These are phyloP conservation scores for Mus pahari DNA, from an alignment of 2,113 vertebrate genomes.

Conservation along the genomic window DNA sequence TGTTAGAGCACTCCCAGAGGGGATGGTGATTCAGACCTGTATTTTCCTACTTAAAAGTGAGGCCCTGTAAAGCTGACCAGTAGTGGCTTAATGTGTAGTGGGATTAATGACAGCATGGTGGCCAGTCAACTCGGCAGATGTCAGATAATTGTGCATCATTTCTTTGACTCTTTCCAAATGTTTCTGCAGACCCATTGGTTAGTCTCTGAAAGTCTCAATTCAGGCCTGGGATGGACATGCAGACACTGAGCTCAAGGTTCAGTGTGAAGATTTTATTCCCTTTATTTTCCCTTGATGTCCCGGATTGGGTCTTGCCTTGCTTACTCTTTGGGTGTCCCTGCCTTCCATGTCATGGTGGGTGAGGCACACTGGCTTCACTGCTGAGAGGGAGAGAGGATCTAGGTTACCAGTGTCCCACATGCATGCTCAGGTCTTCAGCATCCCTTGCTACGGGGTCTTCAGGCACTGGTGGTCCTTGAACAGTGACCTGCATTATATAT, in stretches of 20 bases:
- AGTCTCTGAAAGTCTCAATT: neutral
- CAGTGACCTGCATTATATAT: neutral
- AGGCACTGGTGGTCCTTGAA: neutral
- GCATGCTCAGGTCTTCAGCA: neutral
- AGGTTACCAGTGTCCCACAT: neutral
- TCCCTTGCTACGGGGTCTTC: too few relatives aligned
- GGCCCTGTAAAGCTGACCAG: neutral
- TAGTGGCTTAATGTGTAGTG: neutral
- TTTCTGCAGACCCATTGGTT: neutral
- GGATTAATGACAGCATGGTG: neutral
- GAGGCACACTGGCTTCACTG: neutral
- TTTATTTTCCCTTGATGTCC: neutral
- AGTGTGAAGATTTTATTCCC: neutral
- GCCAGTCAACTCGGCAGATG: neutral
- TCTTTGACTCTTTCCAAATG: neutral
- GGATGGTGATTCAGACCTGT: neutral
- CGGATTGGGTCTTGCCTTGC: neutral
- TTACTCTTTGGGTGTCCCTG: neutral
- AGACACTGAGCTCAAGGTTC: neutral
- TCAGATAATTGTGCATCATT: neutral
- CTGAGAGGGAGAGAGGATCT: neutral
- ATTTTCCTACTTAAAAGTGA: neutral
- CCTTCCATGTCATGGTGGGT: neutral
- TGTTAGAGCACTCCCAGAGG: neutral
- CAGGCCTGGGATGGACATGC: neutral